A percentile compares a stretch with the other conserved stretches of the same genome.
phyloP scores from a whole-genome alignment of 1,140 invertebrate species.

The Dendrolimus punctatus region DNA sequence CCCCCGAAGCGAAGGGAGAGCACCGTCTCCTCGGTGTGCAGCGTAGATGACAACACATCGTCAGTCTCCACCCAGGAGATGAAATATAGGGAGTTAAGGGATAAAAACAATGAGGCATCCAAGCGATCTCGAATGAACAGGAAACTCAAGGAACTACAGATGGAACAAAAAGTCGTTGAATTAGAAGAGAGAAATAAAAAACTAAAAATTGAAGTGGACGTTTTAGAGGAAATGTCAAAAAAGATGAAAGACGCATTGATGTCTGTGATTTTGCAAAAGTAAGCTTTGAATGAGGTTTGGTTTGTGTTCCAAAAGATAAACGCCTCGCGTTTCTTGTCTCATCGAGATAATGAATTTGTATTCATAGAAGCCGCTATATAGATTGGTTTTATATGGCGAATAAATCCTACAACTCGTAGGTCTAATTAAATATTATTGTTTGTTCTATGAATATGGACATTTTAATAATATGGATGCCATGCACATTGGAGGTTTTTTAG shows the following conservation, averaged over 20 bases:
- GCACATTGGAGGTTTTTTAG: constrained; percentile 3
- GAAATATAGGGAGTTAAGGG: constrained; percentile 77
- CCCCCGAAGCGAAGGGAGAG: constrained; percentile 57
- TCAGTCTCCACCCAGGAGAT: constrained; percentile 43
- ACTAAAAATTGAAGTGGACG: constrained; percentile 47
- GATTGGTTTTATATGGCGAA: no score
- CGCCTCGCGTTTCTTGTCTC: constrained; percentile 19
- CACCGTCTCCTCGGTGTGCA: constrained; percentile 50
- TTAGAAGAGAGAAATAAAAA: constrained; percentile 62
- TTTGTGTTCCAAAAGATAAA: constrained; percentile 11
- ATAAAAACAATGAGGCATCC: constrained; percentile 85
- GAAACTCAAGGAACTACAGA: constrained; percentile 76
- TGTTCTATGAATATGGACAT: constrained; percentile 8
- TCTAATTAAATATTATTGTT: constrained; percentile 3
- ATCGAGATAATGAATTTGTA: constrained; percentile 23
- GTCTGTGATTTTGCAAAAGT: constrained; percentile 51
- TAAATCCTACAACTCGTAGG: no score
- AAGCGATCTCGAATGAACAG: constrained; percentile 80
- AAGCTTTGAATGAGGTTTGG: constrained; percentile 9
- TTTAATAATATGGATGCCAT: constrained; percentile 1
- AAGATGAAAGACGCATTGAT: constrained; percentile 57
- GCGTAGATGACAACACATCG: constrained; percentile 47
- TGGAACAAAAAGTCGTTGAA: constrained; percentile 50
- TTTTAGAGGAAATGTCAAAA: constrained; percentile 58
- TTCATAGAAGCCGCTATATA: constrained; percentile 20